Evolutionary conservation across 2,797 vertebrate genomes (phyloP).

Genomic region (Xenopus petersii): DNA sequence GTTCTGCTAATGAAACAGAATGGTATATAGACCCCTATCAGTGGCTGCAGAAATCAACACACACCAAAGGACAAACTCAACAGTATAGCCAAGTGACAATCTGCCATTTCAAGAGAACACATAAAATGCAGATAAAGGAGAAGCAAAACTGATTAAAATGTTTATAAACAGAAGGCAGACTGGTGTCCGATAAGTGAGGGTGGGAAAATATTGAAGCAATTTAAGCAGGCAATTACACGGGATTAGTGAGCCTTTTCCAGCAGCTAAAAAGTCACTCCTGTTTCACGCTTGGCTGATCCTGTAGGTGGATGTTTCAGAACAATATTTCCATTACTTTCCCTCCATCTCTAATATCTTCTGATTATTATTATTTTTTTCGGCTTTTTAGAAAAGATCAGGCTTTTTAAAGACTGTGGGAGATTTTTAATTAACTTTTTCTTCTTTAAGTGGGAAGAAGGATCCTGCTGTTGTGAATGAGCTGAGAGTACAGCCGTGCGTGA

Average conservation of each 20-base stretch:
- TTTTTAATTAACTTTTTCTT: slow-evolving; percentile 51
- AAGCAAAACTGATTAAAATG: slow-evolving; percentile 46
- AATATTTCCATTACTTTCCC: slow-evolving; percentile 44
- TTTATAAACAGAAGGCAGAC: slow-evolving; percentile 39
- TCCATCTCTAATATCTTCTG: slow-evolving; percentile 36
- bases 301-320: slow-evolving; percentile 44
- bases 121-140: slow-evolving; percentile 26
- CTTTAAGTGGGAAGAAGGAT: slow-evolving; percentile 41
- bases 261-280: slow-evolving; percentile 42
- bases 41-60: no score
- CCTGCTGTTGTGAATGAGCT: slow-evolving; percentile 48
- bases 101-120: background rate
- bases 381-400: slow-evolving; percentile 39
- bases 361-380: slow-evolving; percentile 13
- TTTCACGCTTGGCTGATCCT: slow-evolving; percentile 38
- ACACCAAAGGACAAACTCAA: no score
- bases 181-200: slow-evolving; percentile 39
- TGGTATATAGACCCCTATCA: no score
- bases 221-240: slow-evolving; percentile 48
- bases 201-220: slow-evolving; percentile 48
- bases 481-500: slow-evolving; percentile 43
- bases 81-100: no score
- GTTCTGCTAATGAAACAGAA: no score
- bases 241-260: slow-evolving; percentile 45
- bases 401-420: slow-evolving; percentile 49